These are phyloP conservation scores for Pungitius pungitius DNA, from an alignment of 2,113 vertebrate genomes.

Conservation along the genomic window DNA sequence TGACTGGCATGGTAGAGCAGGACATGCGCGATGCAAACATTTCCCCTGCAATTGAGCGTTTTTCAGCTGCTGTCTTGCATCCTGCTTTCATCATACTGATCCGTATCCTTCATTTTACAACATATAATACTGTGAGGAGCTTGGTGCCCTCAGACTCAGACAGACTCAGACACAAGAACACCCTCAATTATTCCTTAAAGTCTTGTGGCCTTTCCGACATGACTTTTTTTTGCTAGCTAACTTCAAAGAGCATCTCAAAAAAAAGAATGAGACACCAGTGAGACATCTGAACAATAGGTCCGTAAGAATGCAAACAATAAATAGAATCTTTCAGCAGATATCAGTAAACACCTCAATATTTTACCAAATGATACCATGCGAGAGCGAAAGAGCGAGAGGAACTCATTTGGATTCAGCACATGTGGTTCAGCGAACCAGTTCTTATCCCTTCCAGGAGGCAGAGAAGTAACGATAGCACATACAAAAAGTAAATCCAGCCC, in stretches of 20 bases:
- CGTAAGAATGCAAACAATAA: conserved; percentile 24
- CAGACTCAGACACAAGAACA: not conserved
- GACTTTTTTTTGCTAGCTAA: not conserved
- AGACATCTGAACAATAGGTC: not conserved
- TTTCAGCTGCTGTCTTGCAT: not conserved
- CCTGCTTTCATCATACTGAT: conserved; percentile 7
- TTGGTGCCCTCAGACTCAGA: not conserved
- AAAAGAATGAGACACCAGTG: not conserved
- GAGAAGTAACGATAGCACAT: not conserved
- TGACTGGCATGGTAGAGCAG: no score
- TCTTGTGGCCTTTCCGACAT: not conserved
- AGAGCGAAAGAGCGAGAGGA: no score
- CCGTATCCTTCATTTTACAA: conserved; percentile 1
- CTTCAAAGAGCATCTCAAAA: conserved; percentile 3
- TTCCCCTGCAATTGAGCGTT: not conserved
- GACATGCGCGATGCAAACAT: no score
- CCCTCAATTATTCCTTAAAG: conserved; percentile 1
- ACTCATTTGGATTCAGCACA: not conserved
- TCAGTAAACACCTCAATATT: not conserved
- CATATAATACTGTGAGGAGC: not conserved
- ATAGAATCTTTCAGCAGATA: conserved; percentile 5
- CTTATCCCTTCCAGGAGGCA: not conserved
- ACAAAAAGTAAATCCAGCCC: not conserved
- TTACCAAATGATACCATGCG: not conserved
- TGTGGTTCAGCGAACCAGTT: not conserved